A percentile compares a stretch with the other conserved stretches of the same genome.
Conservation (phyloP, 2,888 invertebrate genomes). For the Entomobrya proxima region DNA sequence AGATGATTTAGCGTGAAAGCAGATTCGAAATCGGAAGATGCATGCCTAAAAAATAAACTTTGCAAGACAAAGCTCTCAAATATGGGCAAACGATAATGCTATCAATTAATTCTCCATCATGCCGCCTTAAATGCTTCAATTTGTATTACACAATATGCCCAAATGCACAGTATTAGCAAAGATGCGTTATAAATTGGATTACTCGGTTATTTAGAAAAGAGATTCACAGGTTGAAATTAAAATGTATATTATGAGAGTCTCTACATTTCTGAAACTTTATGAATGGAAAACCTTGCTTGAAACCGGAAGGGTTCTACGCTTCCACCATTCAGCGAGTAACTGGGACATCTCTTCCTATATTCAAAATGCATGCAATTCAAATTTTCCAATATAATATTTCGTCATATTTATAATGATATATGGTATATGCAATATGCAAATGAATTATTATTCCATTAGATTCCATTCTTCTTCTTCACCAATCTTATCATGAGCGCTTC, state of each 20-base stretch:
- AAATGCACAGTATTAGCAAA: no score
- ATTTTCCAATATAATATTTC: neutral
- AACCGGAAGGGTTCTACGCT: slow-evolving; percentile 44
- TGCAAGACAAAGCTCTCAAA: neutral
- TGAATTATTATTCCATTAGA: neutral
- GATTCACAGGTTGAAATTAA: neutral
- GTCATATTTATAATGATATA: neutral
- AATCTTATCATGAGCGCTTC: neutral
- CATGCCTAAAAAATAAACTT: neutral
- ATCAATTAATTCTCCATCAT: slow-evolving; percentile 32
- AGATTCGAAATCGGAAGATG: neutral
- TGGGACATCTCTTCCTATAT: slow-evolving; percentile 41
- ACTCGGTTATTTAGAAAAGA: neutral
- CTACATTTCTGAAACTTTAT: neutral
- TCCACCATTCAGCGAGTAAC: slow-evolving; percentile 29
- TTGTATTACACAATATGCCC: no score
- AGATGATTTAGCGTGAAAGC: slow-evolving; percentile 3
- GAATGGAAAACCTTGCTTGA: neutral
- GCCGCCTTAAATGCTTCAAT: no score
- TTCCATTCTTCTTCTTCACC: no score
- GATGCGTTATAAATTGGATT: slow-evolving; percentile 18
- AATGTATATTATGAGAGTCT: neutral
- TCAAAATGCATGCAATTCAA: neutral
- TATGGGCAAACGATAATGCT: slow-evolving; percentile 15
- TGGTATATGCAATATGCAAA: neutral